A percentile compares a stretch with the other conserved stretches of the same genome.
These are phyloP conservation scores for Peromyscus melanophrys DNA, from an alignment of 2,797 vertebrate genomes.

Conservation along the genomic window DNA sequence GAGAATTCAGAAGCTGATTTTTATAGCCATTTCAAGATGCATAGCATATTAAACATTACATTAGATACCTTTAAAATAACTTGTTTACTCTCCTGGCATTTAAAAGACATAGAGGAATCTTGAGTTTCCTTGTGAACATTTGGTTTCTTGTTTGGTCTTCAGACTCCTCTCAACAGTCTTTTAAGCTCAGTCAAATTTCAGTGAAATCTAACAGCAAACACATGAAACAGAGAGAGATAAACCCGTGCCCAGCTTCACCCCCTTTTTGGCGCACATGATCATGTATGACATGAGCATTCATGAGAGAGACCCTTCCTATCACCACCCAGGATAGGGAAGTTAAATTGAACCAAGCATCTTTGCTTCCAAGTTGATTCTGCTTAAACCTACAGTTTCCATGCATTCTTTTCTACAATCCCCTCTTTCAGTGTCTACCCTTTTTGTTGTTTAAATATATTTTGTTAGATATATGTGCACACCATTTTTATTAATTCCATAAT, in stretches of 20 bases:
- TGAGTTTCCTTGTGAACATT: background rate
- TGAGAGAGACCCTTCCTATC: background rate
- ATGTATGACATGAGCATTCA: background rate
- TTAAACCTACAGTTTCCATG: slow-evolving; percentile 49
- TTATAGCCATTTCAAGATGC: background rate
- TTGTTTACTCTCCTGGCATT: background rate
- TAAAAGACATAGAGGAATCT: slow-evolving; percentile 1
- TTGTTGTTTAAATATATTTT: slow-evolving; percentile 27
- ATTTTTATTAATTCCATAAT: slow-evolving; percentile 60
- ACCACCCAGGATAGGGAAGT: slow-evolving; percentile 56
- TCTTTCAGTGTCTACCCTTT: slow-evolving; percentile 41
- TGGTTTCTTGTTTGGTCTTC: background rate
- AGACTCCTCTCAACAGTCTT: background rate
- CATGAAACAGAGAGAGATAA: background rate
- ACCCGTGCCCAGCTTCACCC: background rate
- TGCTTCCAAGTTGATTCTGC: slow-evolving; percentile 21
- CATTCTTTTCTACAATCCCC: slow-evolving; percentile 59
- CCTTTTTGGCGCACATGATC: background rate
- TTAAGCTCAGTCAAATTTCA: slow-evolving; percentile 32
- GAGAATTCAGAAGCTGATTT: background rate
- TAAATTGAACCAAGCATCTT: slow-evolving; percentile 64
- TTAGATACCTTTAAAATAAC: background rate
- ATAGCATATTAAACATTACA: background rate
- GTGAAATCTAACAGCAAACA: background rate
- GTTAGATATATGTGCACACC: slow-evolving; percentile 60